phyloP scores from a whole-genome alignment of 2,888 invertebrate species.

The Lycophotia porphyrea region DNA sequence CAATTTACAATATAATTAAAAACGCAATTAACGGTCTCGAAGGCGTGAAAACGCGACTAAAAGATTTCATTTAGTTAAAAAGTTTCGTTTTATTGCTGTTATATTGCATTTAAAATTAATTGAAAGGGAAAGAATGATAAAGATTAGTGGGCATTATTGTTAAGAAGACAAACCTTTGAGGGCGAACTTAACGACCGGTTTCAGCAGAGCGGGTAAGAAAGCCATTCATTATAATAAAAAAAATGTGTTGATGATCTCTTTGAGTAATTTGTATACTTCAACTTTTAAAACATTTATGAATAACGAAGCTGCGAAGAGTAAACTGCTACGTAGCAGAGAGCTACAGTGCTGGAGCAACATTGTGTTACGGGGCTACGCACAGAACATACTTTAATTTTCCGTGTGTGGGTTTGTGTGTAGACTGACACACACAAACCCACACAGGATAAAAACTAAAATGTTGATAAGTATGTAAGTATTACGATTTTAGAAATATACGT shows the following conservation, averaged over 20 bases:
- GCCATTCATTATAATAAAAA: conserved; percentile 38
- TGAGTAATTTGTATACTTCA: conserved; percentile 45
- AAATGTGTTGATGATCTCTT: conserved; percentile 35
- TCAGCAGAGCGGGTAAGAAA: conserved; percentile 6
- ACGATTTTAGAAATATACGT: not conserved
- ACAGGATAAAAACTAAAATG: too few relatives aligned
- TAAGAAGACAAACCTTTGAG: conserved; percentile 39
- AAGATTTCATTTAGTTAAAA: conserved; percentile 39
- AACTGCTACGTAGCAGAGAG: not conserved
- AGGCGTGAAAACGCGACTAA: conserved; percentile 17
- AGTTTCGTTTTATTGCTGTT: conserved; percentile 37
- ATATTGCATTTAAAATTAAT: conserved; percentile 58
- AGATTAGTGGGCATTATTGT: conserved; percentile 39
- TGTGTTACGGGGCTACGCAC: not conserved
- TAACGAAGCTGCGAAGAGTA: not conserved
- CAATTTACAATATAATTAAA: conserved; percentile 17
- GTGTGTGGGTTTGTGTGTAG: not conserved
- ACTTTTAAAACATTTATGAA: conserved; percentile 4
- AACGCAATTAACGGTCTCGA: conserved; percentile 23
- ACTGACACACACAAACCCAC: too few relatives aligned
- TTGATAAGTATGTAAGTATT: not conserved
- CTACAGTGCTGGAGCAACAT: not conserved
- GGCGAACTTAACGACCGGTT: conserved; percentile 41
- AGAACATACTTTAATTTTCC: not conserved
- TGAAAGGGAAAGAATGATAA: conserved; percentile 48